A percentile compares a stretch with the other conserved stretches of the same genome.
These are phyloP conservation scores for Anthophora plumipes DNA, from an alignment of 2,888 invertebrate genomes.

Conservation along the genomic window DNA sequence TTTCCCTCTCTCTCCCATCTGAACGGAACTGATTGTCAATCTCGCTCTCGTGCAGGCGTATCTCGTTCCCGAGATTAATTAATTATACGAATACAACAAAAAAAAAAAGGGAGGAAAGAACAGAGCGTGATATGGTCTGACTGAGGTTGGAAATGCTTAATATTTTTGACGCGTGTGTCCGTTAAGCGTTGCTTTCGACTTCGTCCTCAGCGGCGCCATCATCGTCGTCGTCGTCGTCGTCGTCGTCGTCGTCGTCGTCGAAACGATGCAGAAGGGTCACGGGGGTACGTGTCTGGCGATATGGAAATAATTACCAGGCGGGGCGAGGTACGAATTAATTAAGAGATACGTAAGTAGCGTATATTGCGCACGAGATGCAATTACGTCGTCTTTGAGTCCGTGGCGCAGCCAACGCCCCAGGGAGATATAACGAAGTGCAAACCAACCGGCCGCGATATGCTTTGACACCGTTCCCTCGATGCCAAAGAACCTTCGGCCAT, in stretches of 20 bases:
- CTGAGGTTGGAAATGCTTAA: slow-evolving; percentile 42
- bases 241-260: slow-evolving; percentile 10
- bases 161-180: slow-evolving; percentile 41
- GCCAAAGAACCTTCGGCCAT: not conserved
- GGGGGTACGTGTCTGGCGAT: slow-evolving; percentile 68
- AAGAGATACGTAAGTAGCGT: slow-evolving; percentile 75
- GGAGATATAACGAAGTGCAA: slow-evolving; percentile 47
- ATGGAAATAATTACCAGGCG: slow-evolving; percentile 74
- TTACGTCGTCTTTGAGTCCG: slow-evolving; percentile 72
- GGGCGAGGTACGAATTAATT: slow-evolving; percentile 75
- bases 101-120: not conserved
- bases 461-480: slow-evolving; percentile 33
- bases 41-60: not conserved
- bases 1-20: not conserved
- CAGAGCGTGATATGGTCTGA: not conserved
- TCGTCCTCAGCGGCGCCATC: slow-evolving; percentile 9
- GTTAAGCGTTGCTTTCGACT: slow-evolving; percentile 8
- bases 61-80: slow-evolving; percentile 50
- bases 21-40: not conserved
- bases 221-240: not conserved
- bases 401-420: slow-evolving; percentile 55
- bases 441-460: slow-evolving; percentile 11
- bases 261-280: slow-evolving; percentile 37
- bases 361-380: slow-evolving; percentile 71
- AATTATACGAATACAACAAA: slow-evolving; percentile 40